Conservation (phyloP, 2,797 vertebrate species). For the Loriculus beryllinus region DNA sequence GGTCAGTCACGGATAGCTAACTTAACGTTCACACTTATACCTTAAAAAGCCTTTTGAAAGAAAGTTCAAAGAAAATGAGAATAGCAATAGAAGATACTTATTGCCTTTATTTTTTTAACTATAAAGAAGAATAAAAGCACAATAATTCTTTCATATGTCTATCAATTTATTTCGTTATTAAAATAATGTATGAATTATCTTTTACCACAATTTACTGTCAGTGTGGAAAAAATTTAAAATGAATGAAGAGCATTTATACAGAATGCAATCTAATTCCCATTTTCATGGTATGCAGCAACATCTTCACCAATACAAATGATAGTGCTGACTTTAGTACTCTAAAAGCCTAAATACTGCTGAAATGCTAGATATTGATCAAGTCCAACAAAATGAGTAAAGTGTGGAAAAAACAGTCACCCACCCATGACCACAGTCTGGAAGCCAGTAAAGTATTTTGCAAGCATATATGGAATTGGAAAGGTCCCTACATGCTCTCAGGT, state of each 20-base stretch:
- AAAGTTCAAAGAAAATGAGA: neutral
- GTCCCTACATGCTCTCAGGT: neutral
- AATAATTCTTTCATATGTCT: neutral
- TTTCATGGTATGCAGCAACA: neutral
- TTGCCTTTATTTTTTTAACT: neutral
- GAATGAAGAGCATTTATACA: neutral
- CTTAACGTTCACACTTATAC: neutral
- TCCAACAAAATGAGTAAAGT: neutral
- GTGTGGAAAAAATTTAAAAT: neutral
- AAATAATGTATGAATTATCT: neutral
- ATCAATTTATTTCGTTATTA: neutral
- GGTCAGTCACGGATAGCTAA: neutral
- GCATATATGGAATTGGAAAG: neutral
- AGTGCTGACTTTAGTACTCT: neutral
- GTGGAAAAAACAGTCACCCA: neutral
- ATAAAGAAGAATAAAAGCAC: neutral
- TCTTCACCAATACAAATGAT: neutral
- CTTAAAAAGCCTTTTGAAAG: neutral
- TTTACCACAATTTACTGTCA: neutral
- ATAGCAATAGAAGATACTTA: neutral
- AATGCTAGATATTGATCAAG: neutral
- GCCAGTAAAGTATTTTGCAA: neutral
- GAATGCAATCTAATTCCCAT: neutral
- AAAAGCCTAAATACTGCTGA: neutral
- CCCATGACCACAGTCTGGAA: neutral